Conservation (phyloP, 2,888 invertebrate species). For the Panopea generosa region DNA sequence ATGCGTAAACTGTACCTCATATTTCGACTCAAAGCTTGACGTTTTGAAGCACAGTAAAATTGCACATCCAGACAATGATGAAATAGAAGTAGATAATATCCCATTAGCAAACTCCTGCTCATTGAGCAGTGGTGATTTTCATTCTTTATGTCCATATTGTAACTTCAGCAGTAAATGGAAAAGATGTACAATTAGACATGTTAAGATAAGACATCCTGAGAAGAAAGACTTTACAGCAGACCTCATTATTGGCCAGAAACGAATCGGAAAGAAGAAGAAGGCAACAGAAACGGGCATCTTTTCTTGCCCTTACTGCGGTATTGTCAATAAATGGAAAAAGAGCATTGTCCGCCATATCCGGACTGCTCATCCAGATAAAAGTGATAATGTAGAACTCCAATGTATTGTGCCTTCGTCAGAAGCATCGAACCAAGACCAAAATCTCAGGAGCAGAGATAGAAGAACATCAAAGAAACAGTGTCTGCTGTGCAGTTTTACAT, state of each 20-base stretch:
- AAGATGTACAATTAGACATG: constrained; percentile 35
- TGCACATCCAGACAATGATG: constrained; percentile 7
- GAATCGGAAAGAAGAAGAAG: not conserved
- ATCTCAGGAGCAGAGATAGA: too few species aligned
- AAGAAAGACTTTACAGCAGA: not conserved
- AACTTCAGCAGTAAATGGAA: constrained; percentile 20
- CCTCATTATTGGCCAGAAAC: not conserved
- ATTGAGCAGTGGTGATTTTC: not conserved
- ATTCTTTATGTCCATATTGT: constrained; percentile 46
- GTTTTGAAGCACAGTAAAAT: constrained; percentile 6
- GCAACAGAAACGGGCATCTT: constrained; percentile 6
- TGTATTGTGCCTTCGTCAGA: too few species aligned
- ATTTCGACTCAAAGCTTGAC: not conserved
- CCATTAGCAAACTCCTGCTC: not conserved
- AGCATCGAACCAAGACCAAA: too few species aligned
- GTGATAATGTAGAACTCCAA: constrained; percentile 12
- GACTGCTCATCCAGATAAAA: constrained; percentile 21
- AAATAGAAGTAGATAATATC: not conserved
- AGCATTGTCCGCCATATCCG: constrained; percentile 33
- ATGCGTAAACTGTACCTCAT: constrained; percentile 9
- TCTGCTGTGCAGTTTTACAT: constrained; percentile 14
- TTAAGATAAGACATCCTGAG: constrained; percentile 21
- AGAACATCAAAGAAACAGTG: constrained; percentile 14
- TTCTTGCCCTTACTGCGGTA: constrained; percentile 29
- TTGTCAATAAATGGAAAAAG: constrained; percentile 33